Evolutionary conservation across 2,797 vertebrate species (phyloP), one percentile per base, ranked within the genome.

Genomic region (Hypotaenidia philippensis): DNA sequence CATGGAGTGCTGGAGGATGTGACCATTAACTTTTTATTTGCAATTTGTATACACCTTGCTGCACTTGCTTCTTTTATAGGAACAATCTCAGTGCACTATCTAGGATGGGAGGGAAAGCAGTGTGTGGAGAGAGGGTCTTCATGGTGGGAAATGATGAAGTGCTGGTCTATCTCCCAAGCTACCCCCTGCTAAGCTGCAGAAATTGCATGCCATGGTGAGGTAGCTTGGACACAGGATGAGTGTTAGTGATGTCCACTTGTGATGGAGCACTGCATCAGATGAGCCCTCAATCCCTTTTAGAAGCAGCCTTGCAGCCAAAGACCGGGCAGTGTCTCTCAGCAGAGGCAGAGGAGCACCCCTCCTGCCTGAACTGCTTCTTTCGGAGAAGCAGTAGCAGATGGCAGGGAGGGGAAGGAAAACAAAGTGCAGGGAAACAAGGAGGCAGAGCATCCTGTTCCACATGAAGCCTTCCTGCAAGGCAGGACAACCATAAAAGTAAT

Each of bases 11-110:
- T 49, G 68, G 56, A 89, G 61, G 60, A 88, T 77, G 57, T 2
- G 3, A 47, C 78, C 57, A 89, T 94, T 94, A 95, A 79, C 29
- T 75, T 94, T 74, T 91, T 87, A 93, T 94, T 91, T 96, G 87
- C 66, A 68, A 59, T 95, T 60, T 95, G 60, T 74, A 75, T 91
- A 77, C 69, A 92, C 41, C 79, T 95, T 86, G 59, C 36, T 31
- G 9, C 36, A 80, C 38, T 87, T 72, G 44, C 5, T 66, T 36
- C 38, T 85, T 64, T 53, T 50, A 50, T 75, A n/a, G 64, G 2
- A 69, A 60, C 64, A 80, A 78, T 59, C 25, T 75, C 44, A 64
- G 27, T 52, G 57, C 69, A 78, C 13, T 68, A 80, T 32, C 63
- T 64, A n/a, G 49, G 50, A 66, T 32, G 36, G 47, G 53, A 85